Evolutionary conservation across 1,140 invertebrate genomes (phyloP), one percentile per base, ranked within the genome.

Genomic region (Carposina sasakii): DNA sequence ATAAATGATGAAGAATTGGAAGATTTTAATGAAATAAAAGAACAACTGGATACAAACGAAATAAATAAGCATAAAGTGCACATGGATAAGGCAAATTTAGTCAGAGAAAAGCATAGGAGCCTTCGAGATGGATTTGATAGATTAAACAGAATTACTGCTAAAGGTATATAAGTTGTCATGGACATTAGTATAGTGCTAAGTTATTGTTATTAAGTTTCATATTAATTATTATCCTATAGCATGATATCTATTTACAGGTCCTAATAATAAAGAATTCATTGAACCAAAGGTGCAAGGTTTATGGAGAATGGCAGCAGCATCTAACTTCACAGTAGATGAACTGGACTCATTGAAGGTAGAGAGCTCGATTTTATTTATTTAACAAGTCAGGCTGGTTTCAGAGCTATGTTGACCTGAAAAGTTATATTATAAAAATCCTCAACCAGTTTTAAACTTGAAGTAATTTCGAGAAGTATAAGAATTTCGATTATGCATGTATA

Each of bases 281-380:
- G 95, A 98, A 67, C 92, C 93, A 0, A 94, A 95, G 86, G 95
- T 97, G 2, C 91, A 95, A 77, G 91, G 90, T 3, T 81, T 98
- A 21, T 98, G 96, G 96, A 89, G 89, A 58, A 83, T 94, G 34
- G 96, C 95, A 1, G 67, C 91, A 10, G 88, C 91, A 52, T 89
- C 90, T 20, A 92, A 95, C 73, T 97, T 98, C 74, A 90, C 91
- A 30, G 77, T 88, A 3, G 89, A 92, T 57, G 95, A 98, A 87
- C 76, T 97, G 6, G 88, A 90, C 52, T 96, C 95, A 2, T 87
- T 98, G 31, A 93, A 92, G 85, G 92, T 94, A 76, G 60, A 9
- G 30, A 17, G 19, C 16, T 44, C 9, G 10, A 2, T n/a, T 0
- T 0, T 19, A 33, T 3, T 26, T 43, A 17, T 30, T 28, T 28